phyloP scores from a whole-genome alignment of 92 coral and sea anemone species.

The Umimayanthus kanabou region DNA sequence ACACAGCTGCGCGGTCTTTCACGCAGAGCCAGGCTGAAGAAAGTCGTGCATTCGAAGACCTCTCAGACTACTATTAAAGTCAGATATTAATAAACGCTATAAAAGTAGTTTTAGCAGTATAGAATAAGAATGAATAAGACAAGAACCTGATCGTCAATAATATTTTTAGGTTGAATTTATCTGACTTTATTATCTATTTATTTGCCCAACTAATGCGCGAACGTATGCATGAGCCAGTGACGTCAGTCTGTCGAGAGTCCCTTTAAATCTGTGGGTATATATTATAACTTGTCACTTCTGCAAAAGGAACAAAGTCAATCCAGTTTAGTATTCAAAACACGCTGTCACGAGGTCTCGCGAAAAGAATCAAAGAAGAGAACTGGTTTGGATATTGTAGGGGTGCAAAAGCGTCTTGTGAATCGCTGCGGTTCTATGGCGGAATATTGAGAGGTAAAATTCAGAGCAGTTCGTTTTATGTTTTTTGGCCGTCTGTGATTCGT shows the following conservation, averaged over 20 bases:
- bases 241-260: constrained; percentile 14
- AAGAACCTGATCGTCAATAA: no score
- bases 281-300: not conserved
- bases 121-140: no score
- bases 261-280: not conserved
- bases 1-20: no score
- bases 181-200: no score
- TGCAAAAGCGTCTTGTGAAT: not conserved
- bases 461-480: not conserved
- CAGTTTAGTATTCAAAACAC: constrained; percentile 21
- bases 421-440: not conserved
- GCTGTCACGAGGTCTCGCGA: constrained; percentile 3
- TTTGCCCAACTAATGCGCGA: not conserved
- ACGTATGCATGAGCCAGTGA: not conserved
- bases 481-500: not conserved
- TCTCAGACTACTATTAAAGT: no score
- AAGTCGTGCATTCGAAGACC: no score
- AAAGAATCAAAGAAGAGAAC: not conserved
- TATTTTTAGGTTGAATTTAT: no score
- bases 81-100: no score
- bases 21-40: no score
- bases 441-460: not conserved
- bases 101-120: no score
- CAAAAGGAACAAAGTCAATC: constrained; percentile 19
- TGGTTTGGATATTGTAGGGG: not conserved